Evolutionary conservation across 2,113 vertebrate genomes (phyloP).

Genomic region (Echinops telfairi): DNA sequence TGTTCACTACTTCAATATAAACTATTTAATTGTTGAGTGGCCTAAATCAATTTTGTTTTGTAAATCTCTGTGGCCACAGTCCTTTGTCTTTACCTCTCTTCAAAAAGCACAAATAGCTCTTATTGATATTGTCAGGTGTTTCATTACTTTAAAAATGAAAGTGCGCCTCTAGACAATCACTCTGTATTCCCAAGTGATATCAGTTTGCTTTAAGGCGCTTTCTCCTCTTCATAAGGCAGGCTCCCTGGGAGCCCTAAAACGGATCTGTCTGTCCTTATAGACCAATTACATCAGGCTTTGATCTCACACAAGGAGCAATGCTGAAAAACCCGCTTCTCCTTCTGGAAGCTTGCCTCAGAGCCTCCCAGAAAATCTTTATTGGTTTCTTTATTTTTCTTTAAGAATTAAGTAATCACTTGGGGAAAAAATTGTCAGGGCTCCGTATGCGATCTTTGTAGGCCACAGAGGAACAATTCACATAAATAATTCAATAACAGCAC

Average conservation of each 20-base stretch:
- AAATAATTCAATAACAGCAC: slow-evolving; percentile 23
- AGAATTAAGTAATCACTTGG: slow-evolving; percentile 32
- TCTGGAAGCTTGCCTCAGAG: slow-evolving; percentile 12
- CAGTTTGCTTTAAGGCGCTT: slow-evolving; percentile 59
- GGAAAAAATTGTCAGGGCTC: background rate
- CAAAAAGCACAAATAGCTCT: background rate
- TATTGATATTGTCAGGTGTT: background rate
- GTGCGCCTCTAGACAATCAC: background rate
- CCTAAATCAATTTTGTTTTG: slow-evolving; percentile 9
- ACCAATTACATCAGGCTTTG: slow-evolving; percentile 69
- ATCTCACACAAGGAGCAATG: slow-evolving; percentile 58
- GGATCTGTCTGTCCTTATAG: slow-evolving; percentile 12
- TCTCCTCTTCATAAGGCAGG: background rate
- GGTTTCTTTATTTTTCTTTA: slow-evolving; percentile 47
- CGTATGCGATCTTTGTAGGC: background rate
- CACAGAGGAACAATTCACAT: background rate
- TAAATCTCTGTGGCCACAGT: background rate
- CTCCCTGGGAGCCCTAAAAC: slow-evolving; percentile 34
- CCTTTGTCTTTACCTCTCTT: slow-evolving; percentile 53
- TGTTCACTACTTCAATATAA: background rate
- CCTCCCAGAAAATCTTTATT: background rate
- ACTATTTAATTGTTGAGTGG: slow-evolving; percentile 30
- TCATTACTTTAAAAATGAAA: slow-evolving; percentile 46
- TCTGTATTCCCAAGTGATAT: slow-evolving; percentile 22
- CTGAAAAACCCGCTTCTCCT: slow-evolving; percentile 43